Percentiles rank a stretch among this genome's conserved stretches.
Conservation (phyloP, 1,140 invertebrate species). For the Coptotermes formosanus region DNA sequence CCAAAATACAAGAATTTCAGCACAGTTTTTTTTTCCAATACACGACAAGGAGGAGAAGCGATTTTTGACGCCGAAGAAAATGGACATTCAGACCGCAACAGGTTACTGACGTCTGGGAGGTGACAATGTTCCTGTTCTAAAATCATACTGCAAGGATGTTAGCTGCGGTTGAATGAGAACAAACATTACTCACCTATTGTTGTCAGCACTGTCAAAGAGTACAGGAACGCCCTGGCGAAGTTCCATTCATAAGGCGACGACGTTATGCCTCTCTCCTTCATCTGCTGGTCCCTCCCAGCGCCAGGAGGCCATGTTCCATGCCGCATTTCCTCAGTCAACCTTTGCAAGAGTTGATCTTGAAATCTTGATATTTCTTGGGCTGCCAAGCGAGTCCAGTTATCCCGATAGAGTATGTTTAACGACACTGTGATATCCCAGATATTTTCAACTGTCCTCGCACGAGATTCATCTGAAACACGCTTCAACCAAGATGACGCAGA, state of each 20-base stretch:
- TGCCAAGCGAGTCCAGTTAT: conserved; percentile 89
- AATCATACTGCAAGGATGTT: too few species aligned
- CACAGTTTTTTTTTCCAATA: too few species aligned
- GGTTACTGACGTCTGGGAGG: too few species aligned
- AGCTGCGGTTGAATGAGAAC: too few species aligned
- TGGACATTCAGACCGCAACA: too few species aligned
- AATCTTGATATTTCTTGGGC: conserved; percentile 84
- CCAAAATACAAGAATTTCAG: too few species aligned
- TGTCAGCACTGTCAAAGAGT: conserved; percentile 92
- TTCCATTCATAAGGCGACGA: conserved; percentile 69
- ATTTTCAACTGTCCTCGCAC: conserved; percentile 76
- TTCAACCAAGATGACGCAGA: conserved; percentile 46
- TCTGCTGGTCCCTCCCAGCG: conserved; percentile 39
- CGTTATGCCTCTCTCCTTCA: not conserved
- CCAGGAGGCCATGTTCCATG: conserved; percentile 44
- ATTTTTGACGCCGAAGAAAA: too few species aligned
- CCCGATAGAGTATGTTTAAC: conserved; percentile 89
- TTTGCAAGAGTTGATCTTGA: conserved; percentile 80
- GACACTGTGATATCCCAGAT: conserved; percentile 95
- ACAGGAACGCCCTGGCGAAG: conserved; percentile 90
- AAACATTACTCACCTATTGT: conserved; percentile 81
- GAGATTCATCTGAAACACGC: conserved; percentile 58
- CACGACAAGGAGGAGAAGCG: too few species aligned
- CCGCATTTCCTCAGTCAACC: conserved; percentile 69
- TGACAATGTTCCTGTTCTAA: too few species aligned